phyloP scores from a whole-genome alignment of 2,888 invertebrate species.

The Apodemia mormo region DNA sequence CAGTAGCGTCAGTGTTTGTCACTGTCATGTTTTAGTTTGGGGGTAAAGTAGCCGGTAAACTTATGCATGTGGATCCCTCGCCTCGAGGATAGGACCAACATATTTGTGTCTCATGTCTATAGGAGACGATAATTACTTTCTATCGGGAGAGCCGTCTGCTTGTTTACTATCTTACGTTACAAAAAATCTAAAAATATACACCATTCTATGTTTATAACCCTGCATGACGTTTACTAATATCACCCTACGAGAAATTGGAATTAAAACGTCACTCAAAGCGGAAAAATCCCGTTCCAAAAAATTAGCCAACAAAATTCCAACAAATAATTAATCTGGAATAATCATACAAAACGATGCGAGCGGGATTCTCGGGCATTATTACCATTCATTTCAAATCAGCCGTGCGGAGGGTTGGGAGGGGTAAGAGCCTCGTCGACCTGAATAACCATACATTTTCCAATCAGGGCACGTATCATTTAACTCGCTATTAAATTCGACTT shows the following conservation, averaged over 20 bases:
- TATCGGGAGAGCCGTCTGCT: too few relatives aligned
- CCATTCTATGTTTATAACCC: not conserved
- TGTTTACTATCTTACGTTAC: too few relatives aligned
- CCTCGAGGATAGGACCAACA: too few relatives aligned
- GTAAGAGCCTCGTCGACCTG: constrained; percentile 64
- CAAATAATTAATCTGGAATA: constrained; percentile 82
- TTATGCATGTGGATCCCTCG: too few relatives aligned
- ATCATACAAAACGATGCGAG: constrained; percentile 81
- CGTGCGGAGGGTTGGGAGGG: constrained; percentile 69
- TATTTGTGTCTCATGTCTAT: too few relatives aligned
- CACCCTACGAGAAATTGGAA: constrained; percentile 66
- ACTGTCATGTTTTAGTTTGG: too few relatives aligned
- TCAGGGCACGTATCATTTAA: constrained; percentile 82
- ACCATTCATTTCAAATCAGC: constrained; percentile 81
- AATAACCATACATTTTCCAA: constrained; percentile 82
- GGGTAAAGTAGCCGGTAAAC: too few relatives aligned
- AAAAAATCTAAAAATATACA: not conserved
- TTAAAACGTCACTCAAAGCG: constrained; percentile 80
- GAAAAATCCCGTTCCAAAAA: constrained; percentile 79
- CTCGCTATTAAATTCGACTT: constrained; percentile 81
- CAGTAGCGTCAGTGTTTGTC: too few relatives aligned
- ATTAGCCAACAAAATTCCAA: constrained; percentile 79
- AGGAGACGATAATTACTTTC: too few relatives aligned
- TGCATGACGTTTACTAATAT: constrained; percentile 38
- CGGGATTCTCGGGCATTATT: constrained; percentile 78